phyloP scores from a whole-genome alignment of 2,797 vertebrate genomes.

The Leptoclinus maculatus region DNA sequence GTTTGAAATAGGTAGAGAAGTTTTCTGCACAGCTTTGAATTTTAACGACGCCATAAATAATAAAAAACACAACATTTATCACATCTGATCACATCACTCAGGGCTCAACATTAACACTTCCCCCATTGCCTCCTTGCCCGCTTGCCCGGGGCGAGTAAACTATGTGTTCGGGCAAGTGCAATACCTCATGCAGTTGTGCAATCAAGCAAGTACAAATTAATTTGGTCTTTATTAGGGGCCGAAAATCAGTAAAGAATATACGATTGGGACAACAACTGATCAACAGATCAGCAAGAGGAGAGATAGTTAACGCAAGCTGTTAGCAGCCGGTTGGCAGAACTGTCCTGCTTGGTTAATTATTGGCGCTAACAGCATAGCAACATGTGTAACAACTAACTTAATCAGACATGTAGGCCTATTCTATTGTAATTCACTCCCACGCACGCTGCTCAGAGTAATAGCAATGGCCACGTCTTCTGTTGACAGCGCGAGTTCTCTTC shows the following conservation, averaged over 20 bases:
- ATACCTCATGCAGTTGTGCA: neutral
- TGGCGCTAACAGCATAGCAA: no score
- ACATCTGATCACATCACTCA: constrained; percentile 7
- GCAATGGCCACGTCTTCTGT: no score
- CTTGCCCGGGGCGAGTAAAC: neutral
- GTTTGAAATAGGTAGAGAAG: constrained; percentile 4
- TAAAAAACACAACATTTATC: neutral
- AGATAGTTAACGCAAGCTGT: no score
- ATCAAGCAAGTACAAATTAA: neutral
- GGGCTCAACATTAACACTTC: neutral
- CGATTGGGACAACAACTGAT: neutral
- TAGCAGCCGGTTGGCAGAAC: no score
- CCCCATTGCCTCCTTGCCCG: neutral
- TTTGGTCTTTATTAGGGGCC: neutral
- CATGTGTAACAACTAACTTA: no score
- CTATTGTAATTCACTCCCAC: no score
- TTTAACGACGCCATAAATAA: neutral
- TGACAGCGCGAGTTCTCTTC: no score
- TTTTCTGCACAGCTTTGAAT: constrained; percentile 23
- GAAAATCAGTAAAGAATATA: neutral
- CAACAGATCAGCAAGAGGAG: neutral
- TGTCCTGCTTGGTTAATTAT: no score
- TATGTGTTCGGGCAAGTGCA: neutral
- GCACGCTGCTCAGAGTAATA: no score
- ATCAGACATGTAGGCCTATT: no score